A percentile compares a stretch with the other conserved stretches of the same genome.
Conservation (phyloP, 1,140 invertebrate genomes). For the Sitophilus oryzae region DNA sequence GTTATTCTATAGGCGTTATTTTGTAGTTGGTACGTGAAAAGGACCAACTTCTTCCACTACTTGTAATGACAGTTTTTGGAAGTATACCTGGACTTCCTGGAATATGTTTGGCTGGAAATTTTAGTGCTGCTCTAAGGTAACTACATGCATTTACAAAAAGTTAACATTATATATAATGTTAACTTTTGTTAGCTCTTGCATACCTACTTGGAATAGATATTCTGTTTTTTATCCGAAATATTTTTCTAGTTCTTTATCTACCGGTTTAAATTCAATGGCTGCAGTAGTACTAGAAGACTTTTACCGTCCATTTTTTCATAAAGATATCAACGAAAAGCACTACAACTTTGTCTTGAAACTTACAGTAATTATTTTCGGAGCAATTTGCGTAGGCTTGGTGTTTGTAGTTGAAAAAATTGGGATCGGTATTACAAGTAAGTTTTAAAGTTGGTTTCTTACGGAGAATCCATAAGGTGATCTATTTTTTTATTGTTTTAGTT, state of each 20-base stretch:
- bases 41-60: slow-evolving; percentile 66
- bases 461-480: too few relatives aligned
- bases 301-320: slow-evolving; percentile 58
- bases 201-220: neutral
- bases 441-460: too few relatives aligned
- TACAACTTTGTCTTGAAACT: slow-evolving; percentile 62
- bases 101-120: slow-evolving; percentile 80
- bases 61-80: slow-evolving; percentile 76
- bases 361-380: slow-evolving; percentile 62
- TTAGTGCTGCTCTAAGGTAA: slow-evolving; percentile 76
- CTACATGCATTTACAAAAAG: slow-evolving; percentile 1
- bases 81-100: slow-evolving; percentile 69
- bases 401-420: slow-evolving; percentile 68
- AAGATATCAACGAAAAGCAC: slow-evolving; percentile 54
- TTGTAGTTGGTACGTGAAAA: slow-evolving; percentile 63
- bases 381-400: slow-evolving; percentile 60
- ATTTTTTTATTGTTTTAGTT: slow-evolving; percentile 47
- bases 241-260: slow-evolving; percentile 75
- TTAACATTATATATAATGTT: slow-evolving; percentile 6
- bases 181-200: neutral
- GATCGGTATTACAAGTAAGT: slow-evolving; percentile 60
- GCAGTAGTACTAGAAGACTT: slow-evolving; percentile 83
- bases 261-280: slow-evolving; percentile 85
- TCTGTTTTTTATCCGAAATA: neutral
- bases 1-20: too few relatives aligned